Evolutionary conservation across 2,113 vertebrate genomes (phyloP).

Genomic region (Cyprinodon brontotheroides): DNA sequence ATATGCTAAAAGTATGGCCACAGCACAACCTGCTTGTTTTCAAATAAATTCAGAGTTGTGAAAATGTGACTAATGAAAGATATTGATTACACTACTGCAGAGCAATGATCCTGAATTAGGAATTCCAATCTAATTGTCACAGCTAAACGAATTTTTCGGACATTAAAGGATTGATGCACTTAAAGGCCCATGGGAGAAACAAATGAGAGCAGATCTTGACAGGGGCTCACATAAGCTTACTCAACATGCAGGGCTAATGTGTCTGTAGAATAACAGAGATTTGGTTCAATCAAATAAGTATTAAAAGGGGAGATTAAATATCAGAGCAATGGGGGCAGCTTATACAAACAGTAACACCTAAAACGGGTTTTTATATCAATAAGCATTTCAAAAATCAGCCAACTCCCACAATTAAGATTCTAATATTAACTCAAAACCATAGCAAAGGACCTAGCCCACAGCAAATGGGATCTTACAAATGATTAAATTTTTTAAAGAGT

Average conservation of each 20-base stretch:
- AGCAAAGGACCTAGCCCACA: background rate
- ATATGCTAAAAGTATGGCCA: no score
- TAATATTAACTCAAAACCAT: background rate
- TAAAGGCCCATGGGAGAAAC: slow-evolving; percentile 88
- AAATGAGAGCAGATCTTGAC: slow-evolving; percentile 86
- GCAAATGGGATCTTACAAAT: background rate
- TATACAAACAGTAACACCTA: background rate
- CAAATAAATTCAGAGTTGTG: no score
- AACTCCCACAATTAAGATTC: background rate
- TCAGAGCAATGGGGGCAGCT: background rate
- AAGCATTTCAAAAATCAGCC: background rate
- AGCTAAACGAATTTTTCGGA: slow-evolving; percentile 34
- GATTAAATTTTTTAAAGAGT: background rate
- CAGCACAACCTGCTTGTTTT: no score
- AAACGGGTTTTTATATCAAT: background rate
- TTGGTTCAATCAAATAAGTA: background rate
- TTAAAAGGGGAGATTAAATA: background rate
- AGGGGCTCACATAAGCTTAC: no score
- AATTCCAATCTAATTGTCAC: background rate
- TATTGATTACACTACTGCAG: background rate
- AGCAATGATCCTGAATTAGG: background rate
- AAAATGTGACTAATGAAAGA: no score
- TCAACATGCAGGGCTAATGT: no score
- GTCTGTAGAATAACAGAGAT: background rate
- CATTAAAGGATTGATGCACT: slow-evolving; percentile 90